Conservation (phyloP, 1,140 invertebrate species). For the Pteromalus puparum region DNA sequence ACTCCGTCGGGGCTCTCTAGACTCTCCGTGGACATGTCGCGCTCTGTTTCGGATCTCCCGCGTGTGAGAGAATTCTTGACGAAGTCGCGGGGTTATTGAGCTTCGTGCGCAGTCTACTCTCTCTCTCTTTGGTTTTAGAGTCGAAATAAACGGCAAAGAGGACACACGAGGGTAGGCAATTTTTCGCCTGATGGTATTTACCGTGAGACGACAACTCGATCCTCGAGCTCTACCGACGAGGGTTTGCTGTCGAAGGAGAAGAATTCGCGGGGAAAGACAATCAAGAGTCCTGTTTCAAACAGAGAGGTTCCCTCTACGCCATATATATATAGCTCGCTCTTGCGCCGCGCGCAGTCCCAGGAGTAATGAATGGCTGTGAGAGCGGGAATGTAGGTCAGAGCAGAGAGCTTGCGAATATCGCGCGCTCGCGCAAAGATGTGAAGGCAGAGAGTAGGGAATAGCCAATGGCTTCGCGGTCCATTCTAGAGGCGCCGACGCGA, state of each 20-base stretch:
- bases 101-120: not conserved
- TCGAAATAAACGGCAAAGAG: not conserved
- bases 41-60: not conserved
- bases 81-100: not conserved
- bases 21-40: not conserved
- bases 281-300: slow-evolving; percentile 9
- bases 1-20: not conserved
- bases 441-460: not conserved
- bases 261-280: slow-evolving; percentile 12
- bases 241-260: not conserved
- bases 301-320: not conserved
- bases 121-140: not conserved
- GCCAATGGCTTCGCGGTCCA: not conserved
- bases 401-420: not conserved
- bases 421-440: not conserved
- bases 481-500: not conserved
- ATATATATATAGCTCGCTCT: not conserved
- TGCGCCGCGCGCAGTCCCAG: not conserved
- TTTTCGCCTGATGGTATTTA: not conserved
- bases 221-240: not conserved
- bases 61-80: slow-evolving; percentile 23
- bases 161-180: not conserved
- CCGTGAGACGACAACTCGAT: not conserved
- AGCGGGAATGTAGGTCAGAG: slow-evolving; percentile 18
- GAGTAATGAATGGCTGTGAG: slow-evolving; percentile 10